phyloP scores from a whole-genome alignment of 2,797 vertebrate genomes.

The Syngnathus rostellatus region DNA sequence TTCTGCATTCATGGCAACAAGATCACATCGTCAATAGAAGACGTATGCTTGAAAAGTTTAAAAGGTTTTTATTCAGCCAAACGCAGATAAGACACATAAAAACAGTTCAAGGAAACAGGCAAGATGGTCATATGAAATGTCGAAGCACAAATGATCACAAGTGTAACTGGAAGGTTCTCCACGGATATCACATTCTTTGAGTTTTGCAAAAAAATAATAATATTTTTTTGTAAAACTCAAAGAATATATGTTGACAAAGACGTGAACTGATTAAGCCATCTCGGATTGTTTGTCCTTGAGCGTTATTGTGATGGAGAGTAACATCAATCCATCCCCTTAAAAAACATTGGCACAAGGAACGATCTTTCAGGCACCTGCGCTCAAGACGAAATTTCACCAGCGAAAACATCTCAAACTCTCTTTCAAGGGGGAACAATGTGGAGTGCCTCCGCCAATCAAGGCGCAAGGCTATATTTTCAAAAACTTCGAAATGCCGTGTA shows the following conservation, averaged over 20 bases:
- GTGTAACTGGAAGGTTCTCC: slow-evolving; percentile 18
- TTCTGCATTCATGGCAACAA: slow-evolving; percentile 46
- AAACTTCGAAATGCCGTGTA: slow-evolving; percentile 19
- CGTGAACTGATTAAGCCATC: slow-evolving; percentile 38
- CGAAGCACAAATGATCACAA: slow-evolving; percentile 20
- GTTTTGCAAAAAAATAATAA: slow-evolving; percentile 4
- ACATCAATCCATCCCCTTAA: slow-evolving; percentile 37
- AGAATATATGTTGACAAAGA: slow-evolving; percentile 26
- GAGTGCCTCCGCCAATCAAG: slow-evolving; percentile 11
- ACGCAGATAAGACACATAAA: slow-evolving; percentile 25
- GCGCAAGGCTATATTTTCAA: slow-evolving; percentile 21
- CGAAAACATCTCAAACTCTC: slow-evolving; percentile 33
- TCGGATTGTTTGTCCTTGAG: slow-evolving; percentile 55
- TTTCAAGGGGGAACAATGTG: slow-evolving; percentile 21
- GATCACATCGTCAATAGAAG: slow-evolving; percentile 42
- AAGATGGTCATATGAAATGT: slow-evolving; percentile 23
- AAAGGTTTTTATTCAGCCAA: slow-evolving; percentile 35
- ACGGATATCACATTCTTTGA: slow-evolving; percentile 19
- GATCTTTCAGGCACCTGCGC: slow-evolving; percentile 57
- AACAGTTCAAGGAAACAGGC: slow-evolving; percentile 32
- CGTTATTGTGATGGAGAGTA: slow-evolving; percentile 33
- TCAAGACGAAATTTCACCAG: slow-evolving; percentile 36
- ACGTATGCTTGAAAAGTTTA: slow-evolving; percentile 42
- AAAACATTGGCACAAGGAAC: slow-evolving; percentile 45
- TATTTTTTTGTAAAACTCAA: background rate